Evolutionary conservation across 2,113 vertebrate genomes (phyloP).

Genomic region (Amphiprion percula): DNA sequence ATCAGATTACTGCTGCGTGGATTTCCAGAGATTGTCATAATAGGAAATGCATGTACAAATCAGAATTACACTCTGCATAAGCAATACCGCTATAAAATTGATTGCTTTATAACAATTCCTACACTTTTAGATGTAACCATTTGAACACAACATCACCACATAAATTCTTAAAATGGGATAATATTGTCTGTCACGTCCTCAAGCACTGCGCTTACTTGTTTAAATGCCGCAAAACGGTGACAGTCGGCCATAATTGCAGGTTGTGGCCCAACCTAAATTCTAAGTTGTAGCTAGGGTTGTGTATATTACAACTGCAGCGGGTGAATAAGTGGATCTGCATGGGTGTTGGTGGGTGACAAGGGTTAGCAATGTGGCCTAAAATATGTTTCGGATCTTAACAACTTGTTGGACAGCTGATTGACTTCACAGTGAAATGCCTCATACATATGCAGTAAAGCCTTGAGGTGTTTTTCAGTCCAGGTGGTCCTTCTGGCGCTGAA

Average conservation of each 20-base stretch:
- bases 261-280: constrained; percentile 68
- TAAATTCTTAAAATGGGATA: constrained; percentile 13
- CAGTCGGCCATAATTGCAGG: constrained; percentile 70
- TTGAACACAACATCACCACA: not conserved
- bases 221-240: constrained; percentile 56
- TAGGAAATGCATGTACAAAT: not conserved
- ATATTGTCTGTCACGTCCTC: constrained; percentile 6
- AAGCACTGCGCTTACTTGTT: constrained; percentile 27
- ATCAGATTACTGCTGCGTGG: not conserved
- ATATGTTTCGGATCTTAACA: constrained; percentile 61
- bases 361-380: constrained; percentile 64
- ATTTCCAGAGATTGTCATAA: not conserved
- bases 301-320: constrained; percentile 52
- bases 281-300: constrained; percentile 61
- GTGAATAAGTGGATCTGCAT: constrained; percentile 37
- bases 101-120: not conserved
- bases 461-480: constrained; percentile 9
- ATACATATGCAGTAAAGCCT: constrained; percentile 3
- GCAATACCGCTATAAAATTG: no score
- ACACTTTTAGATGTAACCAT: not conserved
- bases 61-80: not conserved
- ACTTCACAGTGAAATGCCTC: constrained; percentile 30
- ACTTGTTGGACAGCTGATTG: constrained; percentile 54
- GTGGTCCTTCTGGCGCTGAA: constrained; percentile 12
- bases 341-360: constrained; percentile 56